Evolutionary conservation across 35 echinoderm and acorn worm genomes (phyloP).

Genomic region (Anneissia japonica): DNA sequence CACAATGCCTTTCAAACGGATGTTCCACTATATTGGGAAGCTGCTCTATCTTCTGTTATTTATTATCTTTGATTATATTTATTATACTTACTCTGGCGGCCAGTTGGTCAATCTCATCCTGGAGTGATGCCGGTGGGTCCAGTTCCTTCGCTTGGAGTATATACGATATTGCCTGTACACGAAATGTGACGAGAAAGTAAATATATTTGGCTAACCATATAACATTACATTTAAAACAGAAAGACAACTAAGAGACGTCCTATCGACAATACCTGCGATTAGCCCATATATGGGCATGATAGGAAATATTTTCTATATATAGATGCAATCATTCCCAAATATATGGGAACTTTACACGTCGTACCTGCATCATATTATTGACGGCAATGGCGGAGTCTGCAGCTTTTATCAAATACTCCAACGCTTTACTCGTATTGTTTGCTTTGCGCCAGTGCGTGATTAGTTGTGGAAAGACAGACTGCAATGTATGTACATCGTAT

Average conservation of each 20-base stretch:
- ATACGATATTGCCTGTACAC: not conserved
- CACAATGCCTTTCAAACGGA: too few species aligned
- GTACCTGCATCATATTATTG: conserved; percentile 94
- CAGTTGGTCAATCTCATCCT: not conserved
- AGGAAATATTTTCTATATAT: too few species aligned
- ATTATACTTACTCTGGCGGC: not conserved
- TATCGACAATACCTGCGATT: too few species aligned
- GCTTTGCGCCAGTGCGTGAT: conserved; percentile 87
- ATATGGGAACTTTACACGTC: too few species aligned
- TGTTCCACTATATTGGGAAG: too few species aligned
- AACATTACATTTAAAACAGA: too few species aligned
- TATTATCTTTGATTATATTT: not conserved
- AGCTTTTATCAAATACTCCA: conserved; percentile 80
- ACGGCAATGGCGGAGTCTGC: conserved; percentile 84
- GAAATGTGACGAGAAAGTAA: too few species aligned
- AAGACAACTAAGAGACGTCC: too few species aligned
- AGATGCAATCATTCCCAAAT: too few species aligned
- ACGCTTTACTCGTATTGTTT: conserved; percentile 48
- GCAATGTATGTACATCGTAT: conserved; percentile 9
- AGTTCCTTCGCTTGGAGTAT: not conserved
- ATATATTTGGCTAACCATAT: too few species aligned
- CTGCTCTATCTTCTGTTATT: too few species aligned
- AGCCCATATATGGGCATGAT: too few species aligned
- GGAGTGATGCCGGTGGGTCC: not conserved
- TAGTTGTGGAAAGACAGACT: conserved; percentile 71